Evolutionary conservation across 1,140 invertebrate species (phyloP).

Genomic region (Neodiprion pinetum): DNA sequence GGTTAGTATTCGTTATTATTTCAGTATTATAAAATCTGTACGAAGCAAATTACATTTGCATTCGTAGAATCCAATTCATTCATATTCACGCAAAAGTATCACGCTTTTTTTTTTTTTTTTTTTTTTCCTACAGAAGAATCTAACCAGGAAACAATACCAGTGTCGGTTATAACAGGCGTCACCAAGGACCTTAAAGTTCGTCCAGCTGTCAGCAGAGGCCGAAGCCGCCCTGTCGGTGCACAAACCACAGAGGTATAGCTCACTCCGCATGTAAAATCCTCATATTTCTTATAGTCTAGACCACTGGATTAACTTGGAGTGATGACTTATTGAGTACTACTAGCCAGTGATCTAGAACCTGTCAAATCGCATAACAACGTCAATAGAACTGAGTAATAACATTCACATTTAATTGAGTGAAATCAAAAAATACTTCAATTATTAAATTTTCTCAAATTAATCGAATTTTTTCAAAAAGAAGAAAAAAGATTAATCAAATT

Average conservation of each 20-base stretch:
- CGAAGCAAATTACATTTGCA: background rate
- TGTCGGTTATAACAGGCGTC: conserved; percentile 33
- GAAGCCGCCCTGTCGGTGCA: conserved; percentile 38
- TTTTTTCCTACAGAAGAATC: conserved; percentile 29
- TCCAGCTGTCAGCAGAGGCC: conserved; percentile 36
- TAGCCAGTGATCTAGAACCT: background rate
- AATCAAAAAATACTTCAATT: background rate
- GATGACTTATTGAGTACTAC: background rate
- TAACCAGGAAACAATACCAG: conserved; percentile 36
- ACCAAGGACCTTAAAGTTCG: conserved; percentile 47
- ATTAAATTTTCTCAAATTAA: background rate
- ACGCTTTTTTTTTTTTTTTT: conserved; percentile 7
- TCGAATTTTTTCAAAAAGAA: background rate
- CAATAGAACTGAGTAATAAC: background rate
- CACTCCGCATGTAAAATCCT: conserved; percentile 23
- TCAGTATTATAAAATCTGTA: too few relatives aligned
- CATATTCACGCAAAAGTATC: too few relatives aligned
- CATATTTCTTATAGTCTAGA: background rate
- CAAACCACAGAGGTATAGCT: conserved; percentile 55
- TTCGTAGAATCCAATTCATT: too few relatives aligned
- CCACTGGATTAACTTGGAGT: background rate
- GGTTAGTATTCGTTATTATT: conserved; percentile 19
- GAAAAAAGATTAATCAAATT: background rate
- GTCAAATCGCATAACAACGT: background rate
- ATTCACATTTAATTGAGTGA: background rate